phyloP scores from a whole-genome alignment of 2,888 invertebrate species.

The Nasonia oneida region DNA sequence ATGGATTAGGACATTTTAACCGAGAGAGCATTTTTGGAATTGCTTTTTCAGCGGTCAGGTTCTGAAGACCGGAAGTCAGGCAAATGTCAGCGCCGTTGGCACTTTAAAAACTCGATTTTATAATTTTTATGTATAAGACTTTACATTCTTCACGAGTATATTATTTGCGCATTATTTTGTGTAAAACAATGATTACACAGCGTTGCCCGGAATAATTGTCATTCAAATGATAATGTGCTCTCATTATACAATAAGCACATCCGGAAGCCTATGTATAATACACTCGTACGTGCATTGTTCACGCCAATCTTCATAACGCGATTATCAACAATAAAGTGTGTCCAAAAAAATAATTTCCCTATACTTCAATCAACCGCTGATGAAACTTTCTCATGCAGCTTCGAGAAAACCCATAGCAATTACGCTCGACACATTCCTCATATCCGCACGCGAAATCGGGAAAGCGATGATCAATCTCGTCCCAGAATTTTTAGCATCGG shows the following conservation, averaged over 20 bases:
- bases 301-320: too few species aligned
- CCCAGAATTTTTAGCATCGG: slow-evolving; percentile 13
- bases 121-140: too few species aligned
- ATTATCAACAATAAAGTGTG: not conserved
- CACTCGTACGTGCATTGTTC: too few species aligned
- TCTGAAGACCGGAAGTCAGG: not conserved
- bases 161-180: too few species aligned
- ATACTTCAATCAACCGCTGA: not conserved
- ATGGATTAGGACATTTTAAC: not conserved
- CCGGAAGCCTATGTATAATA: too few species aligned
- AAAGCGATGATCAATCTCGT: slow-evolving; percentile 38
- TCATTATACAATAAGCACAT: too few species aligned
- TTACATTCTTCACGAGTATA: too few species aligned
- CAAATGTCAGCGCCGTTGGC: too few species aligned
- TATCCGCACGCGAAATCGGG: not conserved
- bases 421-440: not conserved
- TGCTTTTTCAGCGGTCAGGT: not conserved
- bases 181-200: not conserved
- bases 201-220: not conserved
- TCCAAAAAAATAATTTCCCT: not conserved
- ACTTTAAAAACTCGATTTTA: too few species aligned
- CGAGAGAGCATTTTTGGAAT: not conserved
- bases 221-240: too few species aligned
- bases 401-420: not conserved
- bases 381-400: not conserved